Base-by-base conservation (phyloP, 1,140 invertebrate genomes). In the Rhynchophorus ferrugineus region DNA sequence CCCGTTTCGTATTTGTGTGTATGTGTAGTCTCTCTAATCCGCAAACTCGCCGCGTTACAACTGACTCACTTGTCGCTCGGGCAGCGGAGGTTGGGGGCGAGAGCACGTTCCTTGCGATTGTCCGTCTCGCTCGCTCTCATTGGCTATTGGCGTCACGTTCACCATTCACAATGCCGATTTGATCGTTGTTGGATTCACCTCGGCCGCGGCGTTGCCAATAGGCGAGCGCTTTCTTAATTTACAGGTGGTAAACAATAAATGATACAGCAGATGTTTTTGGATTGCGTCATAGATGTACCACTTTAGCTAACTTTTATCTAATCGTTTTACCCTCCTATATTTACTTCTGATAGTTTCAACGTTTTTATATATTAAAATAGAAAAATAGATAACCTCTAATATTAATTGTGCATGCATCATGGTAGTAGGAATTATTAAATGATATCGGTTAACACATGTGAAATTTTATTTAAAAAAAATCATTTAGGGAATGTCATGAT, bases 21-120 rank as follows among this genome's bases (percentile, higher is more conserved):
- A n/a, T n/a, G n/a, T n/a, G n/a, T n/a, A n/a, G n/a, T n/a, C 53
- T 65, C 61, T 64, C 61, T 54, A 43, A 60, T 54, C 14, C 57
- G 33, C 61, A 53, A 50, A 53, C 44, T 39, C 50, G 58, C 47
- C 34, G 29, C 17, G n/a, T 5, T 37, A 37, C 57, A 57, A 62
- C 57, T 58, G 58, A 62, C 49, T 54, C 48, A 47, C 54, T 44
- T 52, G 49, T 59, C 55, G 44, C 49, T 56, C 50, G n/a, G n/a
- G n/a, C n/a, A n/a, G n/a, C n/a, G n/a, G n/a, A n/a, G n/a, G n/a
- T 45, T 42, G 29, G 46, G 21, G 37, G 37, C 44, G 16, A 22
- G 19, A 8, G 44, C 14, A 16, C 37, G 21, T 29, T 29, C 38
- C 42, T 34, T 57, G 43, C 55, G 49, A 61, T 49, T 34, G 42